Evolutionary conservation across 2,113 vertebrate genomes (phyloP), one percentile per base, ranked within the genome.

Genomic region (Urocolius indicus): DNA sequence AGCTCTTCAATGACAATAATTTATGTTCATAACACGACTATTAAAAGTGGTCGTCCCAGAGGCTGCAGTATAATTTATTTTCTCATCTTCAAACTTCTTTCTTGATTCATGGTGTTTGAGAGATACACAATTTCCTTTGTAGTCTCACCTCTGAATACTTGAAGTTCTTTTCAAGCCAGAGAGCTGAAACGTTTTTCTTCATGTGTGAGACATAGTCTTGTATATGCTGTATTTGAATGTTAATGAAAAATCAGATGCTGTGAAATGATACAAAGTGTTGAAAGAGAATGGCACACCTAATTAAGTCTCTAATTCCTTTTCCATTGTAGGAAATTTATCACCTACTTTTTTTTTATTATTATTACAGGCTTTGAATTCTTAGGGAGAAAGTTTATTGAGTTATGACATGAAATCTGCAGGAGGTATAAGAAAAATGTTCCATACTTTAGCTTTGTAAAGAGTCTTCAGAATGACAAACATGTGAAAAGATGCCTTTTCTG

Each of bases 201-300:
- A 20, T 52, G 26, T 66, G 18, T 63, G 22, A 92, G 16, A 85
- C 20, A 20, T 2, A 69, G 17, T 67, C 22, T 82, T 78, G 17
- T 58, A 23, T 48, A 78, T 29, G 2, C 8, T 48, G 15, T 63
- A 51, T 82, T 90, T 48, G 74, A 85, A 73, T 76, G 34, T 45
- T 90, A 92, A 93, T 73, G 30, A 90, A 58, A 92, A 93, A 83
- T 83, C 45, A 57, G n/a, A 76, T 34, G 18, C 29, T 85, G 34
- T 63, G 32, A 93, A 87, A 82, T 79, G 22, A 59, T 59, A 48
- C 43, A 82, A 92, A 72, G 76, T 26, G 20, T 32, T 85, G 71
- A 63, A 92, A 87, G 38, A 76, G 20, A 90, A 69, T 13, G 8
- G 41, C 20, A 24, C 26, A 90, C 22, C 20, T 79, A 87, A 91